Evolutionary conservation across 2,113 vertebrate genomes (phyloP).

Genomic region (Hylia prasina): DNA sequence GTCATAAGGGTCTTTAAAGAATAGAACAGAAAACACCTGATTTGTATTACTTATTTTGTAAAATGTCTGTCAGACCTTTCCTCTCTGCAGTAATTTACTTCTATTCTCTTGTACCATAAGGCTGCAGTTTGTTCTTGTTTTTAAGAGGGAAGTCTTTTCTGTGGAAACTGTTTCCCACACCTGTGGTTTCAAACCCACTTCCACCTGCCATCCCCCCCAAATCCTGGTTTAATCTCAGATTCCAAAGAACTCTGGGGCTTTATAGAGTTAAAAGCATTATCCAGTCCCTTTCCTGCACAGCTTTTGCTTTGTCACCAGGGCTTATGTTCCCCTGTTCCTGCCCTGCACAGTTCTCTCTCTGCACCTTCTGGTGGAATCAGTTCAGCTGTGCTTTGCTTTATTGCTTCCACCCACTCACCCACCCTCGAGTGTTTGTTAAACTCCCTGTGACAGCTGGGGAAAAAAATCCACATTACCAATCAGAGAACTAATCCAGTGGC

Average conservation of each 20-base stretch:
- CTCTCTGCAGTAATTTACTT: background rate
- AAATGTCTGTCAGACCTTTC: background rate
- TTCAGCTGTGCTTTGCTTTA: constrained; percentile 31
- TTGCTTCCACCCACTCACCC: constrained; percentile 35
- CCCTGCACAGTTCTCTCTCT: background rate
- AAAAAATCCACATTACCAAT: constrained; percentile 19
- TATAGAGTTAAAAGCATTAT: background rate
- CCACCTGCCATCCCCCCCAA: background rate
- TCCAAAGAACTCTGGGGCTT: background rate
- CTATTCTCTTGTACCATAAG: background rate
- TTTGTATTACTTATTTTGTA: background rate
- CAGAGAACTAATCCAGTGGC: constrained; percentile 11
- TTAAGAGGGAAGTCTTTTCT: background rate
- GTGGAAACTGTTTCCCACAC: background rate
- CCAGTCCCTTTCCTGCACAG: background rate
- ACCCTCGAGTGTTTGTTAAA: background rate
- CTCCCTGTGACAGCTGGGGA: constrained; percentile 10
- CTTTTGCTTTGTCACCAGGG: constrained; percentile 7
- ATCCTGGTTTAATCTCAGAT: background rate
- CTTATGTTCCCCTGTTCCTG: background rate
- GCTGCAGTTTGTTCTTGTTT: background rate
- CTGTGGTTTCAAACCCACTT: background rate
- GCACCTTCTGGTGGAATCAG: constrained; percentile 1
- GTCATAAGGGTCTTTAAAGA: background rate
- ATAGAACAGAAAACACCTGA: background rate